Evolutionary conservation across 2,113 vertebrate species (phyloP).

Genomic region (Phrynosoma platyrhinos): DNA sequence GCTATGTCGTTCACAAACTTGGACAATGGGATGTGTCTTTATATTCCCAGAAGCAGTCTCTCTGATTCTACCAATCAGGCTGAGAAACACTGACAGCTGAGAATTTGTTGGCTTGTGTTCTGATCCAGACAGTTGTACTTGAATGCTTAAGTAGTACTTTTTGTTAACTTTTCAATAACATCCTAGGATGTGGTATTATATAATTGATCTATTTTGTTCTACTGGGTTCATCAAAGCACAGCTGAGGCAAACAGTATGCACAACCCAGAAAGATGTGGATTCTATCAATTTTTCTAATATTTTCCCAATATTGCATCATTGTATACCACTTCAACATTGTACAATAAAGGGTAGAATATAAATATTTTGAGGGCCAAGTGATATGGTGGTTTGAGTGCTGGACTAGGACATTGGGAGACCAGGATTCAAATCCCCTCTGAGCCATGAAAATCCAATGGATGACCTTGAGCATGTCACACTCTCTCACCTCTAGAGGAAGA

Average conservation of each 20-base stretch:
- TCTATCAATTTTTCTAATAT: neutral
- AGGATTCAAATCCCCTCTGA: too few species aligned
- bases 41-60: conserved; percentile 17
- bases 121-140: too few species aligned
- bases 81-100: conserved; percentile 47
- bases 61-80: too few species aligned
- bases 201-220: neutral
- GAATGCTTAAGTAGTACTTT: too few species aligned
- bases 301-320: neutral
- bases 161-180: too few species aligned
- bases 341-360: too few species aligned
- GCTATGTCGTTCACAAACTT: neutral
- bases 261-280: neutral
- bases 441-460: too few species aligned
- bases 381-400: too few species aligned
- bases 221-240: neutral
- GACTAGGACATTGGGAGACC: too few species aligned
- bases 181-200: conserved; percentile 31
- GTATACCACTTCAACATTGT: neutral
- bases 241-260: neutral
- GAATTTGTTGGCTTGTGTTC: conserved; percentile 54
- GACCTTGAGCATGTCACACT: too few species aligned
- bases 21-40: conserved; percentile 15
- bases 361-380: too few species aligned
- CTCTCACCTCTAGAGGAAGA: too few species aligned